phyloP scores from a whole-genome alignment of 2,113 vertebrate species.

The Hucho hucho region DNA sequence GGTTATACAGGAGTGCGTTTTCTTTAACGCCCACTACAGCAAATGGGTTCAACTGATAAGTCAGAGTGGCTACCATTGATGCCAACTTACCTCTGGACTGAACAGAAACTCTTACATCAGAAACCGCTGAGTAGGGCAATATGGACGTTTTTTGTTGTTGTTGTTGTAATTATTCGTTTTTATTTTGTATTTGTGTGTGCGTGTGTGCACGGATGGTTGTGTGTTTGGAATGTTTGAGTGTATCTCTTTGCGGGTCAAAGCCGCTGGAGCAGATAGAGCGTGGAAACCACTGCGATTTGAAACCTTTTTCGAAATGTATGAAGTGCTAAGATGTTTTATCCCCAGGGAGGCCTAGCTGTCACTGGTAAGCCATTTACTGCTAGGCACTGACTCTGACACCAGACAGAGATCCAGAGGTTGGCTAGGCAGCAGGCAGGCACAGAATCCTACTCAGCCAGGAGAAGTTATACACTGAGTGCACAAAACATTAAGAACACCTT shows the following conservation, averaged over 20 bases:
- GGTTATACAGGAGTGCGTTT: too few relatives aligned
- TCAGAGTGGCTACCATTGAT: too few relatives aligned
- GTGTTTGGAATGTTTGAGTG: slow-evolving; percentile 22
- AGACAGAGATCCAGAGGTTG: slow-evolving; percentile 34
- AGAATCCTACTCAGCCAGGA: slow-evolving; percentile 63
- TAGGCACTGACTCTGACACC: slow-evolving; percentile 62
- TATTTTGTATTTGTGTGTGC: neutral
- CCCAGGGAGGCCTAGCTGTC: slow-evolving; percentile 84
- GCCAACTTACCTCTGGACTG: too few relatives aligned
- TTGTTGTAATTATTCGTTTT: neutral
- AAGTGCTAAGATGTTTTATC: slow-evolving; percentile 98
- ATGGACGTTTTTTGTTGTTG: neutral
- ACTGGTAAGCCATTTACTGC: slow-evolving; percentile 74
- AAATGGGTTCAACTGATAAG: too few relatives aligned
- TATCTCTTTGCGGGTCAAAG: slow-evolving; percentile 58
- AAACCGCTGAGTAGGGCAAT: too few relatives aligned
- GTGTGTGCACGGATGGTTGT: slow-evolving; percentile 9
- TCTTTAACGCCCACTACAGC: too few relatives aligned
- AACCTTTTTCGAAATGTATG: slow-evolving; percentile 99
- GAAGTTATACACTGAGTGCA: slow-evolving; percentile 26
- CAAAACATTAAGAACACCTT: too few relatives aligned
- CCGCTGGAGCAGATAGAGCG: slow-evolving; percentile 78
- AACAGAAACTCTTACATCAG: too few relatives aligned
- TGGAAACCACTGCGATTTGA: slow-evolving; percentile 89
- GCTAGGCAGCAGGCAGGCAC: slow-evolving; percentile 12